Conservation (phyloP, 2,113 vertebrate species). For the Herpetotheres cachinnans region DNA sequence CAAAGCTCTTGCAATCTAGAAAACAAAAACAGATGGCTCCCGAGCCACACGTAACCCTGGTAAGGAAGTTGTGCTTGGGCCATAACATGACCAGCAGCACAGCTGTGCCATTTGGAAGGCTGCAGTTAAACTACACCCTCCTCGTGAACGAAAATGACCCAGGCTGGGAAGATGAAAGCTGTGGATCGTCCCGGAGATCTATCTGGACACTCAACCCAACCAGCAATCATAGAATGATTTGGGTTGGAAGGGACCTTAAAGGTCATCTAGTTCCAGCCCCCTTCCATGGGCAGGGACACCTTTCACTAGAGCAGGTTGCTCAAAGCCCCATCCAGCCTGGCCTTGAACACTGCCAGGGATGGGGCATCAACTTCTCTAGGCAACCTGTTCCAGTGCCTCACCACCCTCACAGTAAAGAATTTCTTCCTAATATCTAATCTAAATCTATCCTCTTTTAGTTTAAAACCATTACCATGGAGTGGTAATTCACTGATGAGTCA, state of each 20-base stretch:
- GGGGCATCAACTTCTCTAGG: too few relatives aligned
- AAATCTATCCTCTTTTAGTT: too few relatives aligned
- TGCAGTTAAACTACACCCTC: background rate
- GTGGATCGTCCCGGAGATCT: background rate
- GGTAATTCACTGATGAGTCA: background rate
- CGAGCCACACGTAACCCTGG: background rate
- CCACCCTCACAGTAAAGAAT: too few relatives aligned
- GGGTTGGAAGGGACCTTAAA: too few relatives aligned
- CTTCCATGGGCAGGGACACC: too few relatives aligned
- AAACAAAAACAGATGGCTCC: background rate
- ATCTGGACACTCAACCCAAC: background rate
- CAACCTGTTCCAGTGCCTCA: too few relatives aligned
- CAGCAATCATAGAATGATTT: background rate
- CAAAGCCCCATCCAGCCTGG: too few relatives aligned
- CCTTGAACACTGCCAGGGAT: too few relatives aligned
- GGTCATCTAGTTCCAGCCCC: too few relatives aligned
- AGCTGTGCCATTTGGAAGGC: background rate
- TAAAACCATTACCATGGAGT: background rate
- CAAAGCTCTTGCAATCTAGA: background rate
- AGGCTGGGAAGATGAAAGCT: background rate
- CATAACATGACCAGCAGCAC: background rate
- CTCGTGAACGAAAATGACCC: background rate
- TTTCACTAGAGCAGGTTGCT: too few relatives aligned
- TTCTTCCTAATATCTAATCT: too few relatives aligned
- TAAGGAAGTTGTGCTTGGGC: background rate